Evolutionary conservation across 2,797 vertebrate species (phyloP).

Genomic region (Steatocranus sp.): DNA sequence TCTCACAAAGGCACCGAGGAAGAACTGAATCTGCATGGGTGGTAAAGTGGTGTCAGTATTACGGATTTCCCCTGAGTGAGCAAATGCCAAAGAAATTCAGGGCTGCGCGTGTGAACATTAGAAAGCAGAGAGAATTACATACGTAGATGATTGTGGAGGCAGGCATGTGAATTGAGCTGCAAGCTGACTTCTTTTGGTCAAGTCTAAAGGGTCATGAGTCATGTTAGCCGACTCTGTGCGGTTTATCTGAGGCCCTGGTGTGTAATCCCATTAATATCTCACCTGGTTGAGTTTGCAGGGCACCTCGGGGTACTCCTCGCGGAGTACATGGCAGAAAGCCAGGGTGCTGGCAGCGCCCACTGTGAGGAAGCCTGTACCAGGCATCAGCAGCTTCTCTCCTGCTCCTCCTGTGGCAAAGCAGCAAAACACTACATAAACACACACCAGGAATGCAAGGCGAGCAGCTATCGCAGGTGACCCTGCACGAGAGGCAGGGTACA

Average conservation of each 20-base stretch:
- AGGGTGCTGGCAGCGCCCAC: constrained; percentile 78
- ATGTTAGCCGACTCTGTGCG: neutral
- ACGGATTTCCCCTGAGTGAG: neutral
- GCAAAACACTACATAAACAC: neutral
- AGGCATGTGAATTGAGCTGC: neutral
- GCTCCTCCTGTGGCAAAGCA: constrained; percentile 71
- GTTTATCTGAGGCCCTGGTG: neutral
- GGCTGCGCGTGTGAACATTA: neutral
- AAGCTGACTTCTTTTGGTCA: neutral
- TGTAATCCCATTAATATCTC: neutral
- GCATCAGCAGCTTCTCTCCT: constrained; percentile 82
- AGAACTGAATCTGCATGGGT: neutral
- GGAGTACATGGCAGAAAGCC: constrained; percentile 81
- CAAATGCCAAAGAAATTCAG: neutral
- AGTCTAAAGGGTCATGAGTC: neutral
- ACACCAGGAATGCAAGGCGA: neutral
- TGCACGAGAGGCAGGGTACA: neutral
- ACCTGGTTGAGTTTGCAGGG: constrained; percentile 81
- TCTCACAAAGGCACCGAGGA: neutral
- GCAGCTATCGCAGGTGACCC: neutral
- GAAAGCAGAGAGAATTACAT: neutral
- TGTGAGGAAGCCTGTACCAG: constrained; percentile 82
- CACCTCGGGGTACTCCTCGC: constrained; percentile 80
- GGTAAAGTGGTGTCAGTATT: neutral
- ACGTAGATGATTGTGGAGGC: neutral